These are phyloP conservation scores for Hypocryptadius cinnamomeus DNA, from an alignment of 2,113 vertebrate genomes.

Conservation along the genomic window DNA sequence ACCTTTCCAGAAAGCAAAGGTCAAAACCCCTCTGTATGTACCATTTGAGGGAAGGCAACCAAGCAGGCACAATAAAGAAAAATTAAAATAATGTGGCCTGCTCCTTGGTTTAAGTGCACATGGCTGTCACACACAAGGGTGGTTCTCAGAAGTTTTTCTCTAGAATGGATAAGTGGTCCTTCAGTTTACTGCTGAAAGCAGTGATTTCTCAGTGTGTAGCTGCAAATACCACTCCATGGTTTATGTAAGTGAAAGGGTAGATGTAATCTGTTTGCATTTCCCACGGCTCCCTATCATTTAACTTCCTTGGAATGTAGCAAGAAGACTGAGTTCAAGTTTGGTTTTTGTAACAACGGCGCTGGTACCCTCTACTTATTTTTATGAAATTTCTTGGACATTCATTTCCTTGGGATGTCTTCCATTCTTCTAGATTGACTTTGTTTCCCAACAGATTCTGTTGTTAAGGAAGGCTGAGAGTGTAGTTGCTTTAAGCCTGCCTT, in stretches of 20 bases:
- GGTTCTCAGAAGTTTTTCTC: not conserved
- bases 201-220: not conserved
- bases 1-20: not conserved
- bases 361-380: not conserved
- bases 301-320: not conserved
- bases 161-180: not conserved
- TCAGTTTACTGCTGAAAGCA: not conserved
- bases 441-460: not conserved
- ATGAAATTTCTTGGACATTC: not conserved
- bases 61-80: not conserved
- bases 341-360: not conserved
- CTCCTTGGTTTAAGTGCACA: not conserved
- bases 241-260: not conserved
- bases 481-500: not conserved
- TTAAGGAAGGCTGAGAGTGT: not conserved
- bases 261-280: conserved; percentile 19
- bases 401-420: not conserved
- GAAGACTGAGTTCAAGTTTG: not conserved
- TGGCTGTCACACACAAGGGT: not conserved
- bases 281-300: not conserved
- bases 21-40: not conserved
- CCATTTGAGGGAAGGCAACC: not conserved
- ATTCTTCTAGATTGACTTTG: not conserved
- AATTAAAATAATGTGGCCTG: not conserved
- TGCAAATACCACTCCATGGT: not conserved